Evolutionary conservation across 2,113 vertebrate genomes (phyloP).

Genomic region (Lontra canadensis): DNA sequence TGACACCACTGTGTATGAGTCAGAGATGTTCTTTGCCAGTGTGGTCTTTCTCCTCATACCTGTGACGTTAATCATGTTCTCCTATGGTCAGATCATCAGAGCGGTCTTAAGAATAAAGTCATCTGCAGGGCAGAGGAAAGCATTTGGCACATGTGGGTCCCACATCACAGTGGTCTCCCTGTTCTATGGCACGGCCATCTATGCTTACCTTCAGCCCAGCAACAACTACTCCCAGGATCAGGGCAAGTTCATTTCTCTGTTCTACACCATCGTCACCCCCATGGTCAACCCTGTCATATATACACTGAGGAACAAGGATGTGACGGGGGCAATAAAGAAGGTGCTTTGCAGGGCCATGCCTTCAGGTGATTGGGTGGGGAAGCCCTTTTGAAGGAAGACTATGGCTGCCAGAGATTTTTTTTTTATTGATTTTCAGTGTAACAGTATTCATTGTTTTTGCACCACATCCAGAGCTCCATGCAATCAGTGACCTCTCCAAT

Average conservation of each 20-base stretch:
- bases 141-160: neutral
- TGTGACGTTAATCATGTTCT: too few species aligned
- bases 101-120: neutral
- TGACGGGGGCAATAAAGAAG: neutral
- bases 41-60: neutral
- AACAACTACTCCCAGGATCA: neutral
- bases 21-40: neutral
- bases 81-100: too few species aligned
- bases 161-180: neutral
- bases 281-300: neutral
- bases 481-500: too few species aligned
- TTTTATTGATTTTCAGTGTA: too few species aligned
- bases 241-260: neutral
- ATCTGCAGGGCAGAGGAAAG: neutral
- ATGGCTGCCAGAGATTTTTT: neutral
- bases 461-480: too few species aligned
- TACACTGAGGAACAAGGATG: neutral
- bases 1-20: too few species aligned
- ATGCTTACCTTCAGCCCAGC: neutral
- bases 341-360: neutral
- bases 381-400: neutral
- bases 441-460: too few species aligned
- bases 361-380: neutral
- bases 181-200: neutral
- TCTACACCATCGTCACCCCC: neutral